Base-by-base conservation (phyloP, 1,140 invertebrate species). In the Drosophila cardini region DNA sequence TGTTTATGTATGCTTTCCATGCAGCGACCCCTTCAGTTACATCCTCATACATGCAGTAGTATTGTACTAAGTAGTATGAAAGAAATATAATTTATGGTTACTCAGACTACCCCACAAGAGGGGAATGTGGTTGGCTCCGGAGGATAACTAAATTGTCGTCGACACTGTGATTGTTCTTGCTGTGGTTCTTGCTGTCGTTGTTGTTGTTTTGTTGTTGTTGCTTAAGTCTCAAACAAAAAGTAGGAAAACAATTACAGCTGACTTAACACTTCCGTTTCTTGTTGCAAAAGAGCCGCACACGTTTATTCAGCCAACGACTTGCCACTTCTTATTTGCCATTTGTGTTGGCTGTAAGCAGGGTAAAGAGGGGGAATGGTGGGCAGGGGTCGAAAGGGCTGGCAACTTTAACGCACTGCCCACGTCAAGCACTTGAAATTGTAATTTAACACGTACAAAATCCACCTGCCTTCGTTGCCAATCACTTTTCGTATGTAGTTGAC, bases 241-340 rank as follows among this genome's bases (percentile, higher is more conserved):
- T 79, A 84, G 72, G 68, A 89, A 89, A 89, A 89, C 84, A 89
- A 89, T 89, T 89, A 89, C 77, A 89, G 60, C 80, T 89, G 84
- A 89, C 84, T 89, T 89, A 89, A 89, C 84, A 89, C 84, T 84
- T 89, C 84, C 84, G 84, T 89, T 89, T 56, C 84, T 89, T 89
- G 84, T 89, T 89, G 79, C 38, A 65, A 68, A 83, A 78, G 21
- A 38, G 77, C 67, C 85, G 77, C 63, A 80, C 73, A 89, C 80
- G 82, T 85, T 80, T 79, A 70, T 58, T 53, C 50, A 68, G 53
- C 65, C 60, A 72, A 46, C 62, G 30, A 50, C 18, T 55, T 61
- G 58, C 75, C 43, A 50, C 34, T 56, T 53, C 13, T 15, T 32
- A 36, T 9, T 53, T 53, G 32, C 32, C 50, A 53, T 13, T 53